phyloP scores from a whole-genome alignment of 2,797 vertebrate species.

The Telmatherina bonti region DNA sequence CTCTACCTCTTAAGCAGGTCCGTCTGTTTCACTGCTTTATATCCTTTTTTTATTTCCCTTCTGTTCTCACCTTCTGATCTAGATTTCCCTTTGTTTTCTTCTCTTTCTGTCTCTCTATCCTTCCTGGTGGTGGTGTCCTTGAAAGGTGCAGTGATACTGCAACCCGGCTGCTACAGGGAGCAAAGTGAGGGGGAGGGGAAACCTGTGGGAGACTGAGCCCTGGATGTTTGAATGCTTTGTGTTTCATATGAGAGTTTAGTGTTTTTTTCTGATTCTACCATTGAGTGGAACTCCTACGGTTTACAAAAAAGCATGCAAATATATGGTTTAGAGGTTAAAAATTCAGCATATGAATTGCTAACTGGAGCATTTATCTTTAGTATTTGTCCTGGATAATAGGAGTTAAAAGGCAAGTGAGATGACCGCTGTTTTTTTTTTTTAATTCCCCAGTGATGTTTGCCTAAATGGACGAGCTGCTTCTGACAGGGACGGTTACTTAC shows the following conservation, averaged over 20 bases:
- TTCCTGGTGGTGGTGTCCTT: slow-evolving; percentile 73
- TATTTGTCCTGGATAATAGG: slow-evolving; percentile 13
- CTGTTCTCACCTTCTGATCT: slow-evolving; percentile 29
- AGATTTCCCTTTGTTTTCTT: slow-evolving; percentile 13
- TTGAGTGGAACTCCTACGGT: slow-evolving; percentile 16
- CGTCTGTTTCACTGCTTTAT: slow-evolving; percentile 28
- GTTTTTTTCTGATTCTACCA: slow-evolving; percentile 25
- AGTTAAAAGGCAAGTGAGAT: slow-evolving; percentile 26
- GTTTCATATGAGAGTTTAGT: slow-evolving; percentile 25
- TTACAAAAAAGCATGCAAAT: slow-evolving; percentile 38
- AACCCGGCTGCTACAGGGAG: slow-evolving; percentile 69
- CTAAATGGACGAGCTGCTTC: background rate
- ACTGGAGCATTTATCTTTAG: slow-evolving; percentile 22
- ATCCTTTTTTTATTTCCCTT: slow-evolving; percentile 8
- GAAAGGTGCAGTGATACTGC: slow-evolving; percentile 74
- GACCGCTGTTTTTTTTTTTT: slow-evolving; percentile 2
- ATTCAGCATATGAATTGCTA: slow-evolving; percentile 44
- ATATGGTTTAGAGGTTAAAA: slow-evolving; percentile 44
- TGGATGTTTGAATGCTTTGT: slow-evolving; percentile 42
- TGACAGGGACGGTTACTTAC: background rate
- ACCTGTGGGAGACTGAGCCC: slow-evolving; percentile 63
- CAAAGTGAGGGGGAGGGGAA: slow-evolving; percentile 62
- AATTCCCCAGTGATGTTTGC: slow-evolving; percentile 4
- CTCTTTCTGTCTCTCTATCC: slow-evolving; percentile 34
- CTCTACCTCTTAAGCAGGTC: slow-evolving; percentile 33